Conservation (phyloP, 2,113 vertebrate genomes). For the Chaenogobius annularis region DNA sequence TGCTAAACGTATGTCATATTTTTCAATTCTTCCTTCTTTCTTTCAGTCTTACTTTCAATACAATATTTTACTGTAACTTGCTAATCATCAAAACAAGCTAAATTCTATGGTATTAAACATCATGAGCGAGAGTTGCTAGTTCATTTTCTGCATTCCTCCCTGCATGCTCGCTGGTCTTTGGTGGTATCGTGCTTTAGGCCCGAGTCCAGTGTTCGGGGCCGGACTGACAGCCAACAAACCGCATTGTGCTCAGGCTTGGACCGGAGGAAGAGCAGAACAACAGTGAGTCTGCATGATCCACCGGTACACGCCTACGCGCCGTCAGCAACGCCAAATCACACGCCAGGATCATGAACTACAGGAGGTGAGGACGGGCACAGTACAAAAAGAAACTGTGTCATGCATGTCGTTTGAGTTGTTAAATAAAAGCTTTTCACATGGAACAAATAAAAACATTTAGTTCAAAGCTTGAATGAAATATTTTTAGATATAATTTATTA, state of each 20-base stretch:
- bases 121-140: neutral
- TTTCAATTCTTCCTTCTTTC: no score
- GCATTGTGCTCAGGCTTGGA: slow-evolving; percentile 58
- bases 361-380: neutral
- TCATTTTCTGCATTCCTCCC: neutral
- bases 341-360: slow-evolving; percentile 24
- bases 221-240: slow-evolving; percentile 63
- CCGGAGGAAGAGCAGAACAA: slow-evolving; percentile 55
- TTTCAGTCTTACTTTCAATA: no score
- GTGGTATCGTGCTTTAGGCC: slow-evolving; percentile 52
- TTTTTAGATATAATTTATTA: no score
- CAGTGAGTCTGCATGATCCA: slow-evolving; percentile 58
- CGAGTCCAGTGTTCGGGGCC: slow-evolving; percentile 60
- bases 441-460: neutral
- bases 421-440: neutral
- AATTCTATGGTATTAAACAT: no score
- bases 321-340: slow-evolving; percentile 18
- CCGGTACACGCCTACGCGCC: slow-evolving; percentile 61
- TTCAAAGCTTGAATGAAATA: no score
- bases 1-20: no score
- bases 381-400: neutral
- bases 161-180: neutral
- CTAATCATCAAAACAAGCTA: no score
- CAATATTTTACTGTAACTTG: no score
- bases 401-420: neutral